Evolutionary conservation across 37 sponge, comb jelly and placozoan genomes (phyloP).

Genomic region (Agelas oroides): DNA sequence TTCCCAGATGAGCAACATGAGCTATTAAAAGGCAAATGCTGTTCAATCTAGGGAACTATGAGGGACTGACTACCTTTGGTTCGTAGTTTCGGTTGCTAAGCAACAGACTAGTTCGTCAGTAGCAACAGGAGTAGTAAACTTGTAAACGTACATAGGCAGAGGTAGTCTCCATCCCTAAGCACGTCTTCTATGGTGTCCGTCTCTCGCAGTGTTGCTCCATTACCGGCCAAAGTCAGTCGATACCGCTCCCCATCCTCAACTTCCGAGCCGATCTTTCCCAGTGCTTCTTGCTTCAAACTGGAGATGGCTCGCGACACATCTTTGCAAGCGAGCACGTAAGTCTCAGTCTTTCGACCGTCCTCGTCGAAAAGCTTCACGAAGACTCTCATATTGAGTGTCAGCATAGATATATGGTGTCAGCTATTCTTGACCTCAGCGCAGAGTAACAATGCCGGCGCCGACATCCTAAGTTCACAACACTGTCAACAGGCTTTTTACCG

Average conservation of each 20-base stretch:
- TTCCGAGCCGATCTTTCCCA: not conserved
- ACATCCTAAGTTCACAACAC: too few species aligned
- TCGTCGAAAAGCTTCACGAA: conserved; percentile 11
- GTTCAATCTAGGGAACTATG: too few species aligned
- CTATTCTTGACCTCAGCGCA: too few species aligned
- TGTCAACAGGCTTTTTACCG: too few species aligned
- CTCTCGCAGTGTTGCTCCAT: conserved; percentile 31
- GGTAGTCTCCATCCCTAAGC: conserved; percentile 57
- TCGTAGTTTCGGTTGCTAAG: too few species aligned
- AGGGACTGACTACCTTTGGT: too few species aligned
- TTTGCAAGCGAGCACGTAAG: conserved; percentile 21
- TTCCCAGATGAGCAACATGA: too few species aligned
- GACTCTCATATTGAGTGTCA: conserved; percentile 51
- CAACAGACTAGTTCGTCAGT: too few species aligned
- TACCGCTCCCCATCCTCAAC: not conserved
- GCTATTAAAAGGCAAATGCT: too few species aligned
- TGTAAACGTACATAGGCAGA: conserved; percentile 60
- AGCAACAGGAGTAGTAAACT: too few species aligned
- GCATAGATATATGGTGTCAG: not conserved
- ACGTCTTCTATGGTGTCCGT: conserved; percentile 44
- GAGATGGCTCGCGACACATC: not conserved
- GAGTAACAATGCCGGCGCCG: too few species aligned
- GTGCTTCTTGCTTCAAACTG: not conserved
- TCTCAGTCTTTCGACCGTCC: not conserved
- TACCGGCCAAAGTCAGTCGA: conserved; percentile 40